Conservation (phyloP, 2,888 invertebrate genomes). For the Smittia aterrima region DNA sequence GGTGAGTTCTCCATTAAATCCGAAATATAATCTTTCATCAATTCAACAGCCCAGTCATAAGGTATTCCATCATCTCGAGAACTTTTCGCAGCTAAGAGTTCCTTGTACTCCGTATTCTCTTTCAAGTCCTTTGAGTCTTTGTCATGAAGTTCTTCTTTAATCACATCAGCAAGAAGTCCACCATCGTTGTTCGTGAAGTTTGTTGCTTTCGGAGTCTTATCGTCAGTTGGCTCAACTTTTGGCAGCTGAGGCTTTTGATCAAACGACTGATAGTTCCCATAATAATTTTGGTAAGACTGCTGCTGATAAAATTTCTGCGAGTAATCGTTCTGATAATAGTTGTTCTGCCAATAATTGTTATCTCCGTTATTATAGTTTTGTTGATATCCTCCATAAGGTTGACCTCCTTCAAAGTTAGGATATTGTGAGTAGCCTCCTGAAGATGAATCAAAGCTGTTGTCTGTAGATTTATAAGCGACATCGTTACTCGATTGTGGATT, state of each 20-base stretch:
- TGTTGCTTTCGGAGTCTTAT: conserved; percentile 35
- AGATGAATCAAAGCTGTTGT: background rate
- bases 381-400: background rate
- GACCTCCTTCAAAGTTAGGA: conserved; percentile 8
- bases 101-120: conserved; percentile 61
- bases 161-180: conserved; percentile 32
- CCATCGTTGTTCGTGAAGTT: conserved; percentile 41
- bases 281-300: background rate
- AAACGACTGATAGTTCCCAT: conserved; percentile 17
- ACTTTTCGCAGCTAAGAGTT: conserved; percentile 57
- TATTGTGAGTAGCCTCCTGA: background rate
- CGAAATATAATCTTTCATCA: conserved; percentile 80
- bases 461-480: background rate
- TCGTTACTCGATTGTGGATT: background rate
- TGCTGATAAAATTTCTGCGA: conserved; percentile 18
- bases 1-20: conserved; percentile 90
- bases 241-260: background rate
- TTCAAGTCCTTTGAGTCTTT: conserved; percentile 45
- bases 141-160: conserved; percentile 43
- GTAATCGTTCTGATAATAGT: conserved; percentile 28
- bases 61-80: conserved; percentile 70
- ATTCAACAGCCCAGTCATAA: conserved; percentile 83
- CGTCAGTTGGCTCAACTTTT: background rate
- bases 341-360: conserved; percentile 27
- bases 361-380: conserved; percentile 1